Base-by-base conservation (phyloP, 2,113 vertebrate species). In the Catharus fuscescens region DNA sequence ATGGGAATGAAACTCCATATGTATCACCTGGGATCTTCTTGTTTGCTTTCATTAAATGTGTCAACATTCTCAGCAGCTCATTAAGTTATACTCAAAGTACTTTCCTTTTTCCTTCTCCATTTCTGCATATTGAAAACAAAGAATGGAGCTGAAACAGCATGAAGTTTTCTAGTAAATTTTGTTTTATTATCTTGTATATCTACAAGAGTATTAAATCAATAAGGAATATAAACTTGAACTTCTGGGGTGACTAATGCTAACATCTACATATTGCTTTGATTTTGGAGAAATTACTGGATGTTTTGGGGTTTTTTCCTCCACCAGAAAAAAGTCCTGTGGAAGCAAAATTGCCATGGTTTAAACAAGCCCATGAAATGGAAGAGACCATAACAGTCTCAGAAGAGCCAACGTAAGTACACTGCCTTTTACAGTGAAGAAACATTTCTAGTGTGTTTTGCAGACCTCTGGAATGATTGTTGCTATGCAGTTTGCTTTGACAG, bases 361-460 rank as follows among this genome's bases (percentile, higher is more conserved):
- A 99, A 95, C 99, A 99, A 96, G 99, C 99, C 40, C 99, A 99
- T 23, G 98, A 99, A 90, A 97, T 99, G 91, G 99, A 99, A 92
- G 98, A 99, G 93, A 98, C 96, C 42, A 96, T 97, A 85, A 96
- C 92, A 36, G 96, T 98, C 26, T 98, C 98, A 53, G 99, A 99
- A 96, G 98, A 99, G 70, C 99, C 99, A 88, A 98, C 97, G 99
- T 99, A 95, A 99, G 99, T 98, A 69, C 70, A 20, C 9, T 44
- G 47, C 67, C 42, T 92, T 48, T 53, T 52, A 34, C 14, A 64
- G 57, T 14, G 67, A 57, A 36, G 44, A 47, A 78, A 60, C 18
- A 5, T 59, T 74, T 62, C 60, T 11, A 6, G 57, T 19, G 26
- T 90, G 40, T 74, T 96, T 60, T 89, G 52, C 60, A 72, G 67